Evolutionary conservation across 2,113 vertebrate species (phyloP).

Genomic region (Phainopepla nitens): DNA sequence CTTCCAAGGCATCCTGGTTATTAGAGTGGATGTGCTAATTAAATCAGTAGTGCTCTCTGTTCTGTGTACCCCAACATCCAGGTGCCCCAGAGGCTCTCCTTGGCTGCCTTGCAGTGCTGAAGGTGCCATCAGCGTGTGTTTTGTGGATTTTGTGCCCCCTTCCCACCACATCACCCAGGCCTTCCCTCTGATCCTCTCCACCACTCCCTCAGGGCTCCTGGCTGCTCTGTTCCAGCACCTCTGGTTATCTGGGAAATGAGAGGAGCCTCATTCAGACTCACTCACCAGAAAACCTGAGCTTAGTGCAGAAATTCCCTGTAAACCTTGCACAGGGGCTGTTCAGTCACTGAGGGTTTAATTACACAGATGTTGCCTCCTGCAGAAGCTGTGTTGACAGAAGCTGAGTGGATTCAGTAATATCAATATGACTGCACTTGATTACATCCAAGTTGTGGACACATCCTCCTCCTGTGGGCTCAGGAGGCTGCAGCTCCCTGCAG

Average conservation of each 20-base stretch:
- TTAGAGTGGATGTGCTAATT: too few species aligned
- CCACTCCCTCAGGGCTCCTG: background rate
- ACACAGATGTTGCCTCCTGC: background rate
- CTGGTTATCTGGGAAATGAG: background rate
- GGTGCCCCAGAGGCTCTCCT: background rate
- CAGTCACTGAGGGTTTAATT: rapidly evolving
- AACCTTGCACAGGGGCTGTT: background rate
- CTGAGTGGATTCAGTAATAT: background rate
- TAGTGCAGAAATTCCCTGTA: background rate
- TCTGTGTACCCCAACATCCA: background rate
- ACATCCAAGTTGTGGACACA: background rate
- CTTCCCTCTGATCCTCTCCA: background rate
- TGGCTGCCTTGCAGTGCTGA: rapidly evolving
- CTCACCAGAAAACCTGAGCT: background rate
- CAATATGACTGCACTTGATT: background rate
- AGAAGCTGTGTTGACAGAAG: background rate
- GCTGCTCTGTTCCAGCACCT: too few species aligned
- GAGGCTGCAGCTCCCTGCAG: background rate
- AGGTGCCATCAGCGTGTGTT: rapidly evolving
- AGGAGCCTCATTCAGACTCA: background rate
- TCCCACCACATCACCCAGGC: background rate
- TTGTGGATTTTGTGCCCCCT: background rate
- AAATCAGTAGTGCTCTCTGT: too few species aligned
- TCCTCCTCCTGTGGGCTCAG: background rate
- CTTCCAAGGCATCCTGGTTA: too few species aligned